A percentile compares a stretch with the other conserved stretches of the same genome.
Evolutionary conservation across 2,113 vertebrate genomes (phyloP).

Genomic region (Megaceryle maxima): DNA sequence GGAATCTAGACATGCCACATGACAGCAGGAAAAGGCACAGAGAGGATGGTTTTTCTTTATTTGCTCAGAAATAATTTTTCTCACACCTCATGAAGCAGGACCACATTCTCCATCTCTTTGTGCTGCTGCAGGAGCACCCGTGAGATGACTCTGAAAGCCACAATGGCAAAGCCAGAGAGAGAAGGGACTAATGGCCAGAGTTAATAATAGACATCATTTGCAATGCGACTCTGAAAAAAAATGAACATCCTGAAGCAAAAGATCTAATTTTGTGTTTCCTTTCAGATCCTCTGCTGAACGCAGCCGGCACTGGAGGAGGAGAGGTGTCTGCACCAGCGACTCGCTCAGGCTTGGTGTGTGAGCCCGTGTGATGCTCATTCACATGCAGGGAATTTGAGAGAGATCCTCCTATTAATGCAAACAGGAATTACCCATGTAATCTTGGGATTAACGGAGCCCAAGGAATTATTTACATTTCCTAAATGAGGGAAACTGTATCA

Average conservation of each 20-base stretch:
- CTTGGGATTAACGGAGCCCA: constrained; percentile 34
- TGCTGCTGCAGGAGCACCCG: not conserved
- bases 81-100: not conserved
- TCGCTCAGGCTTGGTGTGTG: not conserved
- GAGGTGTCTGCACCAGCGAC: not conserved
- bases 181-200: not conserved
- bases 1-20: fast-evolving
- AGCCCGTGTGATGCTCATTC: not conserved
- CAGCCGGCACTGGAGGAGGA: not conserved
- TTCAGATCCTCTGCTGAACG: not conserved
- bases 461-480: constrained; percentile 58
- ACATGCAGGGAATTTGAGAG: constrained; percentile 40
- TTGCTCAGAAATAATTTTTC: not conserved
- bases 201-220: constrained; percentile 31
- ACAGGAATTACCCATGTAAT: constrained; percentile 55
- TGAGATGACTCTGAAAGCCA: not conserved
- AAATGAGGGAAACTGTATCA: constrained; percentile 21
- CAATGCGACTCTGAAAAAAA: not conserved
- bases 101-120: fast-evolving
- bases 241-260: not conserved
- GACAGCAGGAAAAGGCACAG: not conserved
- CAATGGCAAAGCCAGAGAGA: not conserved
- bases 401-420: constrained; percentile 39
- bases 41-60: not conserved
- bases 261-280: constrained; percentile 18